Conservation (phyloP, 2,797 vertebrate genomes). For the Coregonus ussuriensis region DNA sequence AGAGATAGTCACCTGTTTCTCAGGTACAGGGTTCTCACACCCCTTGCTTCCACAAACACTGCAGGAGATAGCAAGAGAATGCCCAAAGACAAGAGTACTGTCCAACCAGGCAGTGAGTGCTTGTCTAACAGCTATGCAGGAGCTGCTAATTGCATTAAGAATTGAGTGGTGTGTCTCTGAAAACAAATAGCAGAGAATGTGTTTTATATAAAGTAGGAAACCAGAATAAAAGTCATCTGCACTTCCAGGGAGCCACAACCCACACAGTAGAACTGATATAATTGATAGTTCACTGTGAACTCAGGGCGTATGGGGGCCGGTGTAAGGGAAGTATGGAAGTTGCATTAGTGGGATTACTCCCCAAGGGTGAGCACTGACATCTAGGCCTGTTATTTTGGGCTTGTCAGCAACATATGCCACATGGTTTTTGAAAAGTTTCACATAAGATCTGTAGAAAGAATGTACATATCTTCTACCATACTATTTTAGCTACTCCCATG, state of each 20-base stretch:
- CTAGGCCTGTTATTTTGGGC: background rate
- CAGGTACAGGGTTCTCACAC: background rate
- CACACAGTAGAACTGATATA: background rate
- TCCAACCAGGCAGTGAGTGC: background rate
- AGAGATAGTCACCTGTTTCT: slow-evolving; percentile 3
- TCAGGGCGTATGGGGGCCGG: background rate
- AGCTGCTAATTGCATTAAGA: background rate
- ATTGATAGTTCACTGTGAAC: background rate
- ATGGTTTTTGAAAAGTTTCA: background rate
- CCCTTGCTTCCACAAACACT: background rate
- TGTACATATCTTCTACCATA: too few relatives aligned
- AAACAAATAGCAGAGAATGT: background rate
- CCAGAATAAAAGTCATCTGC: background rate
- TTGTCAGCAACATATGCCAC: background rate
- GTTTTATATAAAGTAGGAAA: slow-evolving; percentile 1
- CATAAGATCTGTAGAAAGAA: background rate
- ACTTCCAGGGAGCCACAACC: background rate
- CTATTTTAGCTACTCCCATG: too few relatives aligned
- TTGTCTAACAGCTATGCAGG: background rate
- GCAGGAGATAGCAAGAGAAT: background rate
- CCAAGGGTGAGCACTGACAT: background rate
- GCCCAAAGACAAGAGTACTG: background rate
- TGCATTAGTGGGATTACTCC: background rate
- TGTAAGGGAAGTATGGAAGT: background rate
- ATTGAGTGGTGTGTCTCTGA: background rate